Evolutionary conservation across 2,797 vertebrate genomes (phyloP), one percentile per base, ranked within the genome.

Genomic region (Gephyroberyx darwinii): DNA sequence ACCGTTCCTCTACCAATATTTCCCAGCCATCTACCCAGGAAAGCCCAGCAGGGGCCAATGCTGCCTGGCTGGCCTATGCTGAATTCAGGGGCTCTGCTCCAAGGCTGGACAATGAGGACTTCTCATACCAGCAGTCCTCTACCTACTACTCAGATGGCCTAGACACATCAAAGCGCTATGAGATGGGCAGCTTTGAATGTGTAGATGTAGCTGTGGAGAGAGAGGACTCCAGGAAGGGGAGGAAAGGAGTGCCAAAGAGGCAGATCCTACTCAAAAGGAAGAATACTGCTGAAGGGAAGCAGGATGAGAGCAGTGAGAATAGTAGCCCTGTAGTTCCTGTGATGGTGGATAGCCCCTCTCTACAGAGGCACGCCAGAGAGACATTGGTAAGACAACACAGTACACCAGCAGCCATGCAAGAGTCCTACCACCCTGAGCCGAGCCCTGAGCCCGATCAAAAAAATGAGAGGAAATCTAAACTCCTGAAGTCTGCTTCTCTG

Each of bases 231-330:
- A 94, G 88, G 53, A 94, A 81, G 71, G 90, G 91, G 78, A 94
- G 94, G 87, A 96, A 94, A 88, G 96, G 96, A 0, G 97, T 99
- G 43, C 97, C 96, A 41, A 99, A 99, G 84, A 94, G 97, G 72
- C 96, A 98, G 90, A 99, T 99, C 69, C 95, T 96, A 86, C 93
- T 99, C 51, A 96, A 96, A 73, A 95, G 93, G 68, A 94, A 91
- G 68, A 92, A 94, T 77, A 91, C 86, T 59, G 91, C 91, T 60
- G 95, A 95, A 17, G 74, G 84, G 13, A 91, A 84, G 43, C 88
- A 88, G 69, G 87, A 92, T 62, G 95, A 94, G 72, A 95, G 92
- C 78, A 95, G 94, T 69, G 95, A 93, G 22, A 89, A 90, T 53
- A 86, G 86, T 17, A 92, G 89, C 75, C 90, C 90, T 26, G 86